Conservation (phyloP, 64 coral and sea anemone species). For the Montipora capricornis region DNA sequence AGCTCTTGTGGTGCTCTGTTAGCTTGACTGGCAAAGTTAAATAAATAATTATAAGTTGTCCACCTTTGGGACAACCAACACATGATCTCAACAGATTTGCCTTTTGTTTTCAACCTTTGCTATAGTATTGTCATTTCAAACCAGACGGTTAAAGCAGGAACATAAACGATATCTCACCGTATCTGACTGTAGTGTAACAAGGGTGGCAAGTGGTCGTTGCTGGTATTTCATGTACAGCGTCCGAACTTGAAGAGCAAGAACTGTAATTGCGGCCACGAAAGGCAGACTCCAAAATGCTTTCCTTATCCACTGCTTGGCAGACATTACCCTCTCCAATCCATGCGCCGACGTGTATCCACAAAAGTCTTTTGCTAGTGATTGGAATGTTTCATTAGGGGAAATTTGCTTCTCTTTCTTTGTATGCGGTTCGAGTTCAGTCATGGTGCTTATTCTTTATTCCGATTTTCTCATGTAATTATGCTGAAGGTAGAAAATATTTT, state of each 20-base stretch:
- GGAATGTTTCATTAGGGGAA: neutral
- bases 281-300: slow-evolving; percentile 47
- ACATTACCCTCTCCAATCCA: slow-evolving; percentile 44
- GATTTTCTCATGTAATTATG: neutral
- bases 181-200: slow-evolving; percentile 24
- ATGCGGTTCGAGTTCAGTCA: neutral
- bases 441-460: neutral
- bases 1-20: too few species aligned
- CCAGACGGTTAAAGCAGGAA: too few species aligned
- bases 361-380: slow-evolving; percentile 9
- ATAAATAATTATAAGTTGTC: too few species aligned
- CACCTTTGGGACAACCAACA: too few species aligned
- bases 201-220: neutral
- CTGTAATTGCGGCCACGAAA: slow-evolving; percentile 7
- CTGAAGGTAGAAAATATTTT: neutral
- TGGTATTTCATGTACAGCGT: slow-evolving; percentile 10
- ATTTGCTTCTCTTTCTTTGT: neutral
- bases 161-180: neutral
- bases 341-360: slow-evolving; percentile 23
- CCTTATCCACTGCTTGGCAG: slow-evolving; percentile 14
- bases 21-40: too few species aligned
- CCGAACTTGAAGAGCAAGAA: neutral
- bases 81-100: too few species aligned
- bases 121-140: too few species aligned
- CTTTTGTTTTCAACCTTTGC: too few species aligned